These are phyloP conservation scores for Psammodynastes pulverulentus DNA, from an alignment of 2,113 vertebrate genomes.

Conservation along the genomic window DNA sequence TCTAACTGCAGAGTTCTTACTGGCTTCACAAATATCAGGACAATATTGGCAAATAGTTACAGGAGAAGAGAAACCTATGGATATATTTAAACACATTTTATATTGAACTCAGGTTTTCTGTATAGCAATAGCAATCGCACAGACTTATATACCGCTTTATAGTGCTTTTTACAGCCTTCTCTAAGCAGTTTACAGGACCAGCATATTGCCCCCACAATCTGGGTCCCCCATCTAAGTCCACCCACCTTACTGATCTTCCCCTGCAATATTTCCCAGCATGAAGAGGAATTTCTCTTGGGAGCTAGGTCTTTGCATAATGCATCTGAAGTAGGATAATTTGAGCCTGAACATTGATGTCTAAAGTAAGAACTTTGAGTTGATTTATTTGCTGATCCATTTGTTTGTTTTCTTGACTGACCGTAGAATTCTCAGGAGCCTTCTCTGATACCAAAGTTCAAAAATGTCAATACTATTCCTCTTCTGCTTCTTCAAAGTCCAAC, in stretches of 20 bases:
- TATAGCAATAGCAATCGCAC: too few species aligned
- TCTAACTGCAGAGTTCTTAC: background rate
- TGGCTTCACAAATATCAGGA: background rate
- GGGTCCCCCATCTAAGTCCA: too few species aligned
- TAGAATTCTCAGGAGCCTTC: background rate
- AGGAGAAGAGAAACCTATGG: background rate
- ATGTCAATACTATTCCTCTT: background rate
- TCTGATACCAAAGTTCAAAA: background rate
- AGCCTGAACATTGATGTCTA: background rate
- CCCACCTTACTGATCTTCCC: background rate
- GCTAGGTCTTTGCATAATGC: background rate
- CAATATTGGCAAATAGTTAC: background rate
- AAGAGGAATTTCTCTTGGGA: background rate
- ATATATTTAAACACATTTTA: background rate
- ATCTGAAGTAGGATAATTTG: background rate
- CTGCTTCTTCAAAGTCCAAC: background rate
- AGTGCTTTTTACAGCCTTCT: too few species aligned
- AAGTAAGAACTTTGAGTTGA: background rate
- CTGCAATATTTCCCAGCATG: background rate
- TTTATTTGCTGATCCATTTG: background rate
- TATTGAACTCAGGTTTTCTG: background rate
- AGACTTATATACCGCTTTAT: too few species aligned
- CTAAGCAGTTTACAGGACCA: too few species aligned
- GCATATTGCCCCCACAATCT: too few species aligned
- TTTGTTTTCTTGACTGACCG: background rate